These are phyloP conservation scores for Denticeps clupeoides DNA, from an alignment of 2,797 vertebrate genomes.

Conservation along the genomic window DNA sequence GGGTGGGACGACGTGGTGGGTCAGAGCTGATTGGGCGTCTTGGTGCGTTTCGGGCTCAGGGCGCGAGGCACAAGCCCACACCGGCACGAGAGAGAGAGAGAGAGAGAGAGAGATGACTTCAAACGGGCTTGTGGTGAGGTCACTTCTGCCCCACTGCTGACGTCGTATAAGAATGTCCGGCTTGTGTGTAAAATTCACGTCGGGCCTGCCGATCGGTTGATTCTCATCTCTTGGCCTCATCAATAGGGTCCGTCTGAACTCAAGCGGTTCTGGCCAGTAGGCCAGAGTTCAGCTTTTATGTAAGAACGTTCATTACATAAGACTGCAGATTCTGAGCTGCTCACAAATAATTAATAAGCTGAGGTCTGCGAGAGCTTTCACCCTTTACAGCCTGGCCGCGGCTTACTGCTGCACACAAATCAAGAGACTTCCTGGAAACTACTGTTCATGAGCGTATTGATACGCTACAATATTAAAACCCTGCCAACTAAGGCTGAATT, in stretches of 20 bases:
- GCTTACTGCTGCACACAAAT: too few species aligned
- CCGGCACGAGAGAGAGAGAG: not conserved
- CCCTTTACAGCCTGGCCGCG: constrained; percentile 27
- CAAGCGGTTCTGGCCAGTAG: constrained; percentile 47
- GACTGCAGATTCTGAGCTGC: constrained; percentile 58
- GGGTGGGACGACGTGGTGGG: constrained; percentile 11
- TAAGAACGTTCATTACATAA: constrained; percentile 67
- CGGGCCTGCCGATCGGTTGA: too few species aligned
- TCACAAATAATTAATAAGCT: constrained; percentile 67
- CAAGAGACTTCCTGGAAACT: too few species aligned
- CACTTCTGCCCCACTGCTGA: too few species aligned
- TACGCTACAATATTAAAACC: too few species aligned
- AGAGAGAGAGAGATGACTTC: too few species aligned
- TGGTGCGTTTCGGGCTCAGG: constrained; percentile 30
- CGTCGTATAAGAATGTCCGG: too few species aligned
- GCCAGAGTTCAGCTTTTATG: constrained; percentile 69
- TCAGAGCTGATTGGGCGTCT: constrained; percentile 25
- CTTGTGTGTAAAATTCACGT: too few species aligned
- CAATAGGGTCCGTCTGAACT: constrained; percentile 48
- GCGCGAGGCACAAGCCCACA: too few species aligned
- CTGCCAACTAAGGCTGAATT: too few species aligned
- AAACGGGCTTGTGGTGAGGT: too few species aligned
- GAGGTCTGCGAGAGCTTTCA: constrained; percentile 45
- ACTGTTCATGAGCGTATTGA: too few species aligned
- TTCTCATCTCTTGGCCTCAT: constrained; percentile 43